Evolutionary conservation across 2,797 vertebrate species (phyloP), one percentile per base, ranked within the genome.

Genomic region (Luscinia luscinia): DNA sequence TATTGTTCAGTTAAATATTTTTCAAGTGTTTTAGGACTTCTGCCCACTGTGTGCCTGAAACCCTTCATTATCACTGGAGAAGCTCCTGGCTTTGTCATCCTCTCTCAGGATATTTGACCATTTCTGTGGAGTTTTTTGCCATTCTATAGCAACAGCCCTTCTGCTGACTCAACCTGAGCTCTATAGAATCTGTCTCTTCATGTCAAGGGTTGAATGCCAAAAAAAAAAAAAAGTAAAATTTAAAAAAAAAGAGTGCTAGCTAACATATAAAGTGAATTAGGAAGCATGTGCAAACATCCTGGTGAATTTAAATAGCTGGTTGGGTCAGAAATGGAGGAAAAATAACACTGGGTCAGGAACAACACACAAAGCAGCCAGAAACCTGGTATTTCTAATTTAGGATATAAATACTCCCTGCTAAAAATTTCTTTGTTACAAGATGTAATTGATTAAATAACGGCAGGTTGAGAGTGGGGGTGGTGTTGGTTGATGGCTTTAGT

Each of bases 1-100:
- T 96, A 98, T 98, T 98, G 98, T 98, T 98, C 97, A 96, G 96
- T 97, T 98, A 98, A 98, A 98, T 97, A 97, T 97, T 98, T 98
- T 98, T 98, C 97, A 98, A 98, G 97, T 97, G 94, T 84, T 95
- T 95, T 97, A 97, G 97, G 97, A 98, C 96, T 98, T 98, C 96
- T 97, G 97, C 97, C 98, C 97, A 97, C 96, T 96, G 89, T 96
- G 97, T 97, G 88, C 95, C 95, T 87, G 90, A 67, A 89, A 83
- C 94, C 93, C 87, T 94, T 94, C 95, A 58, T 97, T 97, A 97
- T 97, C 97, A 95, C 83, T 96, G 85, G 70, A 96, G 89, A 85
- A 97, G 94, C 95, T 62, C 95, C 96, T 87, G 84, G 76, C 74
- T 96, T 95, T 97, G 96, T 96, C 95, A 80, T 87, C 80, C 63